Conservation (phyloP, 1,140 invertebrate genomes). For the Meloidogyne floridensis region DNA sequence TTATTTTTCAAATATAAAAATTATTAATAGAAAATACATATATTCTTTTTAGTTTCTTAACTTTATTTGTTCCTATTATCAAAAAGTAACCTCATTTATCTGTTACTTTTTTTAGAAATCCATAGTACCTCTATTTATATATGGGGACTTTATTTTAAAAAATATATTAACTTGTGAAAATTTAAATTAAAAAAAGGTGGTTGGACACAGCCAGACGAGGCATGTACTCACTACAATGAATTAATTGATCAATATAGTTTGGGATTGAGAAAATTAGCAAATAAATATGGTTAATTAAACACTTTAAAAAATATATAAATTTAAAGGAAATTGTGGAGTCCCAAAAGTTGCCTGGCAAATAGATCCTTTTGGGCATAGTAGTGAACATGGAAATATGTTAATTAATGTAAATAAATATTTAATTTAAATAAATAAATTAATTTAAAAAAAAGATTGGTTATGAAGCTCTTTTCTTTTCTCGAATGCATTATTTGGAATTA, state of each 20-base stretch:
- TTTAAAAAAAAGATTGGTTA: constrained; percentile 69
- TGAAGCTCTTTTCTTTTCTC: constrained; percentile 83
- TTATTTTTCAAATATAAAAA: too few species aligned
- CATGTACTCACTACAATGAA: constrained; percentile 79
- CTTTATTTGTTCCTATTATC: too few species aligned
- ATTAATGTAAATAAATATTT: constrained; percentile 66
- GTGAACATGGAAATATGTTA: constrained; percentile 71
- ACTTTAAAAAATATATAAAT: neutral
- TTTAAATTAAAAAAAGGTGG: constrained; percentile 25
- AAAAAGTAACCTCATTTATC: too few species aligned
- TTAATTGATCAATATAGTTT: constrained; percentile 85
- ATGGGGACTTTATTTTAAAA: too few species aligned
- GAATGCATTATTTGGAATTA: constrained; percentile 87
- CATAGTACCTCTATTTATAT: too few species aligned
- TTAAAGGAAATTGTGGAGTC: constrained; percentile 67
- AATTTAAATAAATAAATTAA: constrained; percentile 18
- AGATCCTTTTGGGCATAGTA: constrained; percentile 74
- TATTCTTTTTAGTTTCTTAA: too few species aligned
- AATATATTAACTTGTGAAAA: too few species aligned
- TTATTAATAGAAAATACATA: too few species aligned
- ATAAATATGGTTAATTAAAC: constrained; percentile 70
- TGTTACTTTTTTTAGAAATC: too few species aligned
- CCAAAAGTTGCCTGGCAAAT: constrained; percentile 74
- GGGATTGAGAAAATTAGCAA: constrained; percentile 70
- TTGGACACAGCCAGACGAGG: constrained; percentile 54